Base-by-base conservation (phyloP, 2,888 invertebrate species). In the Scaeva pyrastri region DNA sequence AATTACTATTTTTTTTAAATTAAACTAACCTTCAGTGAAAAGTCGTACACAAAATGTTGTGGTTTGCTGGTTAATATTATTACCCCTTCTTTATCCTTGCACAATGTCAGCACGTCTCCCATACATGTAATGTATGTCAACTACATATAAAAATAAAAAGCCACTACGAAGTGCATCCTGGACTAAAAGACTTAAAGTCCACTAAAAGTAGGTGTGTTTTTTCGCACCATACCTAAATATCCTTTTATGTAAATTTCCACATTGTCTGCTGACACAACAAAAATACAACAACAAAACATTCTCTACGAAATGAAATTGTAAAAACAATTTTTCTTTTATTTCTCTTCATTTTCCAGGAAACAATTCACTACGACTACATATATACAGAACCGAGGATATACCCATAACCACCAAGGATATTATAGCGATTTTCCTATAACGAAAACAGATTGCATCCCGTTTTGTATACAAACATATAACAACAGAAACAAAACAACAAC, bases 371-470 rank as follows among this genome's bases (percentile, higher is more conserved):
- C 19, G 11, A 5, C 31, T 31, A 31, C 11, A 12, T 23, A 19
- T 39, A 66, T 26, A 31, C n/a, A 77, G 81, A 73, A 81, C 60
- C 31, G n/a, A 31, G 31, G 4, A 31, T 31, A 31, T 31, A 8
- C n/a, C n/a, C 8, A 31, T 31, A 31, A 77, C 71, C 72, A 56
- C 71, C 62, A 86, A 82, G 86, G 81, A 86, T 86, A 86, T 82
- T 86, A 82, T 82, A 74, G 82, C 82, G 82, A 86, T 82, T 82
- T 86, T 82, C 86, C 86, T 82, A 78, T 86, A 86, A 86, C 81
- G 81, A 82, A 82, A 86, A 86, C 86, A 86, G 86, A 86, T 86
- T 86, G 86, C 82, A 86, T 74, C 70, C 55, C 74, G 55, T 70
- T 83, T 74, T 68, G 78, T n/a, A n/a, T n/a, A n/a, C n/a, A n/a